Evolutionary conservation across 1,140 invertebrate species (phyloP).

Genomic region (Metopolophium dirhodum): DNA sequence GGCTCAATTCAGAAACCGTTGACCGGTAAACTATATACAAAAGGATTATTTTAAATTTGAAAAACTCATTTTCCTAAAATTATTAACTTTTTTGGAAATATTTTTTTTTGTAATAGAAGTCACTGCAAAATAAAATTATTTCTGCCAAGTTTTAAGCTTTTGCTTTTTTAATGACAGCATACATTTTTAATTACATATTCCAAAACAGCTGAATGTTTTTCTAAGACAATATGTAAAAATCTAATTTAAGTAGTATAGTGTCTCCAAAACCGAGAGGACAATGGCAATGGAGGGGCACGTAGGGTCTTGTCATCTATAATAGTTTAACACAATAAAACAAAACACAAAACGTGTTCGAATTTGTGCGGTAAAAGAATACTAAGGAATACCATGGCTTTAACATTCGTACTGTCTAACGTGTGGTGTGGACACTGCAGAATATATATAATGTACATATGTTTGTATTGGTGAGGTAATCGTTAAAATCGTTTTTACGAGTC

Average conservation of each 20-base stretch:
- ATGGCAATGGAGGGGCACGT: background rate
- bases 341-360: background rate
- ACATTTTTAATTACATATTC: background rate
- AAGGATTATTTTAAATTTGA: background rate
- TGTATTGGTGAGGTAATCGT: background rate
- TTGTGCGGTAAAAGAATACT: background rate
- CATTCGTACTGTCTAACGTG: background rate
- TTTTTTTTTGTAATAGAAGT: background rate
- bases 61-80: background rate
- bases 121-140: background rate
- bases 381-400: background rate
- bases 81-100: background rate
- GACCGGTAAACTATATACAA: background rate
- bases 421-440: background rate
- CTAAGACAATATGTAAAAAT: background rate
- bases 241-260: background rate
- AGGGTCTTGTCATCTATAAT: background rate
- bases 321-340: background rate
- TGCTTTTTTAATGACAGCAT: background rate
- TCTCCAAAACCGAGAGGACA: background rate
- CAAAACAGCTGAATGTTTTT: background rate
- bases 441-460: background rate
- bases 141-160: background rate
- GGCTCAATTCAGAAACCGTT: background rate
- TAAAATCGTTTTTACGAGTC: constrained; percentile 50